Evolutionary conservation across 2,113 vertebrate species (phyloP), one percentile per base, ranked within the genome.

Genomic region (Hippocampus comes): DNA sequence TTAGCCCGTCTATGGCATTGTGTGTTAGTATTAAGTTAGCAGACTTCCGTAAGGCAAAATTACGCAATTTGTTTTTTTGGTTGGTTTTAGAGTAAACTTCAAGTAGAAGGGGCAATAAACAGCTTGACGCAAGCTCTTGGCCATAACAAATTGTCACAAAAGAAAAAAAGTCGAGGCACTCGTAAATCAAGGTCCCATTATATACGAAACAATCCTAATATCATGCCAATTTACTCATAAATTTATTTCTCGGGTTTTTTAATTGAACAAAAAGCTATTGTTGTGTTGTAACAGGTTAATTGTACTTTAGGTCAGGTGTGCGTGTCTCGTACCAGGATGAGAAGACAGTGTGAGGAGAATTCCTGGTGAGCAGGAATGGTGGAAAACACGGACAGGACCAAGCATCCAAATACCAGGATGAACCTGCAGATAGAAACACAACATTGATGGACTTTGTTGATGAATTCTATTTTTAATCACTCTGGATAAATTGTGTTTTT

Each of bases 301-400:
- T 56, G 21, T n/a, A 23, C 53, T 10, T 56, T 56, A 21, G n/a
- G 53, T 20, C 51, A 53, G 46, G 63, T 63, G 70, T 57, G 55
- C 63, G 57, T 76, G 87, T 81, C 38, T 83, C 84, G n/a, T 95
- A 99, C 97, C 97, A 99, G 92, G 92, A 99, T 98, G 87, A 99
- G 94, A 88, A 99, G 95, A 89, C 95, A 99, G 94, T 95, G 95
- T 78, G 94, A 94, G 66, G 97, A 96, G 89, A 98, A 88, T 79
- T 96, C 96, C 87, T 94, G 92, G 84, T 99, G 94, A 75, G 94
- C 93, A 64, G 97, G 96, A 86, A 99, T 98, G 81, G 97, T 98
- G 82, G 97, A 99, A 92, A 98, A 97, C 88, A 99, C 97, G 77
- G 97, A 99, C 83, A 99, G 95, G 87, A 98, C 95, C 93, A 99